These are phyloP conservation scores for Acronicta alni DNA, from an alignment of 2,888 invertebrate species.

Conservation along the genomic window DNA sequence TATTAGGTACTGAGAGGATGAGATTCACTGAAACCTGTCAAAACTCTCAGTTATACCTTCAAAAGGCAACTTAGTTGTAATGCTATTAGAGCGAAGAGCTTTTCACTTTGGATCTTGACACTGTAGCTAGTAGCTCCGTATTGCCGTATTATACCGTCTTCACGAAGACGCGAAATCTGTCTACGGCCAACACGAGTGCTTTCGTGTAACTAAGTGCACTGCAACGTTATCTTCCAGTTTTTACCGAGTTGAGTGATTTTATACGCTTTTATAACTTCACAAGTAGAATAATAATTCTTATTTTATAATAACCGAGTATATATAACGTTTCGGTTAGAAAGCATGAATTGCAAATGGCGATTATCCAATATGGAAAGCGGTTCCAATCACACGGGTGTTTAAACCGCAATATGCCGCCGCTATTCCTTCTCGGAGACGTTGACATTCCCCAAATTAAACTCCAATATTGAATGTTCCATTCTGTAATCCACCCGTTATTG, in stretches of 20 bases:
- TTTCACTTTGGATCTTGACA: constrained; percentile 51
- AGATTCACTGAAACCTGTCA: constrained; percentile 42
- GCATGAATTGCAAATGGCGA: constrained; percentile 78
- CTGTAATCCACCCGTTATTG: constrained; percentile 58
- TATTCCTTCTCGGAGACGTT: constrained; percentile 63
- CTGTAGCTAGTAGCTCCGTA: constrained; percentile 34
- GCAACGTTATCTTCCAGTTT: constrained; percentile 49
- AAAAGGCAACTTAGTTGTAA: constrained; percentile 48
- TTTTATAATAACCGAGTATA: constrained; percentile 38
- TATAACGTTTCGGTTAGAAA: constrained; percentile 51
- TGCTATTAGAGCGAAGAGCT: constrained; percentile 53
- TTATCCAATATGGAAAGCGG: constrained; percentile 67
- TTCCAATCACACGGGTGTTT: constrained; percentile 77
- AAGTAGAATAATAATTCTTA: constrained; percentile 1
- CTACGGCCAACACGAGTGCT: constrained; percentile 47
- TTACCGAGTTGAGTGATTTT: constrained; percentile 30
- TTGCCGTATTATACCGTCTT: constrained; percentile 35
- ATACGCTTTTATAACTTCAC: constrained; percentile 16
- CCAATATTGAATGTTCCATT: constrained; percentile 69
- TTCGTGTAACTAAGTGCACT: constrained; percentile 55
- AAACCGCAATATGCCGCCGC: constrained; percentile 68
- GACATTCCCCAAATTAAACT: constrained; percentile 74
- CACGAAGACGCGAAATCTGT: constrained; percentile 47
- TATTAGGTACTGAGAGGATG: constrained; percentile 30
- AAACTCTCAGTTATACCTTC: constrained; percentile 38